Evolutionary conservation across 1,140 invertebrate genomes (phyloP), one percentile per base, ranked within the genome.

Genomic region (Drosophila lowei): DNA sequence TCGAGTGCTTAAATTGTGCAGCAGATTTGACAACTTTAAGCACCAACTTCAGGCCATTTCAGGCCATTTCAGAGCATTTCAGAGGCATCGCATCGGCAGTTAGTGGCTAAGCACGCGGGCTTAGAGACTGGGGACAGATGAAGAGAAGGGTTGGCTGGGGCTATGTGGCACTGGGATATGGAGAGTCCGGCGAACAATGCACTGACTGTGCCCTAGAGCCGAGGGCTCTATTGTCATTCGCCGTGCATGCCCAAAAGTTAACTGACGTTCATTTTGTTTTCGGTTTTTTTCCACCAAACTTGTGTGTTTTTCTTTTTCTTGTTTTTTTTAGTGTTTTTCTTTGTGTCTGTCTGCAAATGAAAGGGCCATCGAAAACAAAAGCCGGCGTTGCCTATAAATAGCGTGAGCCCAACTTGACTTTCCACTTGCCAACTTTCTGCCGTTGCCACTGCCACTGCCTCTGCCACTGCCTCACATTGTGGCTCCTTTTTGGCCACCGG

Each of bases 281-380:
- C 47, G 7, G 21, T 44, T 53, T 52, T 78, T 42, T 21, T 18
- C 15, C 49, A 34, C 60, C 57, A 38, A 5, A 38, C 34, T 43
- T 59, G 28, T 18, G 30, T 25, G 30, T 62, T 48, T 57, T 30
- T 38, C 4, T 38, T 0, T 16, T 72, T 55, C 55, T 30, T 72
- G 64, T 47, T 72, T 28, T 72, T 28, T 54, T 30, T 71, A 42
- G 58, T 61, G 64, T 54, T 62, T 75, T 75, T 61, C 73, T 64
- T 71, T 76, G 59, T 67, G 64, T 72, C 75, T 61, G 53, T 49
- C 81, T 86, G 81, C 77, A 86, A 86, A 88, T 86, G 83, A 88
- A 86, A 86, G 86, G 81, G 83, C 77, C 77, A 88, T 88, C 73
- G 83, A 86, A 86, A 86, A 86, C 81, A 86, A 86, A 85, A 88